Evolutionary conservation across 1,140 invertebrate genomes (phyloP).

Genomic region (Plectrocnemia conspersa): DNA sequence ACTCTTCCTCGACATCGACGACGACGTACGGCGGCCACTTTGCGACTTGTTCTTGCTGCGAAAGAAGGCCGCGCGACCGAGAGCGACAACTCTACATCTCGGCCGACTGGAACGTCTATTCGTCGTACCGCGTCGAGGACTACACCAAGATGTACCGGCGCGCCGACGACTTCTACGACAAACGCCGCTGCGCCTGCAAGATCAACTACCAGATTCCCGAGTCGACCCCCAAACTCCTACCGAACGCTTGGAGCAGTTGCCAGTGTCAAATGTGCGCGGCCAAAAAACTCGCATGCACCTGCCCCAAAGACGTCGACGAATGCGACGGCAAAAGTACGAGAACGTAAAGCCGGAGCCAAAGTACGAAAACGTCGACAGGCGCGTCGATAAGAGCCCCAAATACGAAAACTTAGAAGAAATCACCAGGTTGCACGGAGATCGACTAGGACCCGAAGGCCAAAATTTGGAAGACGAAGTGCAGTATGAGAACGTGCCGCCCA

Average conservation of each 20-base stretch:
- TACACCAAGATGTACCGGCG: conserved; percentile 19
- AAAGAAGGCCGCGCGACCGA: conserved; percentile 22
- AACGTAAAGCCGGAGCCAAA: conserved; percentile 38
- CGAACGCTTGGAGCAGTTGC: not conserved
- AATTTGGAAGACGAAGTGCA: conserved; percentile 50
- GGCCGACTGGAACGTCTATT: conserved; percentile 7
- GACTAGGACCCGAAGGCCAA: conserved; percentile 49
- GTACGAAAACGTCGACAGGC: conserved; percentile 47
- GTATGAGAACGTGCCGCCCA: conserved; percentile 48
- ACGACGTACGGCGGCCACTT: not conserved
- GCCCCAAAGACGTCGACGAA: conserved; percentile 20
- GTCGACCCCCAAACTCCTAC: too few relatives aligned
- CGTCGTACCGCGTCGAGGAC: conserved; percentile 22
- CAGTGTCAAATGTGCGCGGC: not conserved
- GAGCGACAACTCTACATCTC: conserved; percentile 2
- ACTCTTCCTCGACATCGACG: not conserved
- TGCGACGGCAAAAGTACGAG: conserved; percentile 16
- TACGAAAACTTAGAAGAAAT: conserved; percentile 50
- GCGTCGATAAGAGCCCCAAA: conserved; percentile 44
- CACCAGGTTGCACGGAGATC: conserved; percentile 48
- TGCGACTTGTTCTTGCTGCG: conserved; percentile 19
- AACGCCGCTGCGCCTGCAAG: not conserved
- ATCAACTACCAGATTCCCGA: not conserved
- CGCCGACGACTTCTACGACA: not conserved
- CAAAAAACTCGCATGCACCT: conserved; percentile 12